Base-by-base conservation (phyloP, 2,797 vertebrate species). In the Oryzias dopingdopingensis region DNA sequence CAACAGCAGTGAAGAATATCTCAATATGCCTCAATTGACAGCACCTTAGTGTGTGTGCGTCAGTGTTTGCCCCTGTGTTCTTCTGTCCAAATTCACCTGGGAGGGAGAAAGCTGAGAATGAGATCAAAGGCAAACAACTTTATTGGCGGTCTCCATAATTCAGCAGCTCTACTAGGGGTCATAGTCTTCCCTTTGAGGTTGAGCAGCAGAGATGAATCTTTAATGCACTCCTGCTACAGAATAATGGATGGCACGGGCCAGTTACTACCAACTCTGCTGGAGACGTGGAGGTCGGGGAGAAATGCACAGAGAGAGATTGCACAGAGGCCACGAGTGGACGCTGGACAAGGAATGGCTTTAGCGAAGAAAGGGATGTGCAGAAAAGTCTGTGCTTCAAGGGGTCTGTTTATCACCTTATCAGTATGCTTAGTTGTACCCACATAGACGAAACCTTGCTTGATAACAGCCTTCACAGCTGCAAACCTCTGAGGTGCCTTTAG, bases 41-140 rank as follows among this genome's bases (percentile, higher is more conserved):
- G 50, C 54, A n/a, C 53, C 61, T 68, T 71, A 49, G 52, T 42
- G 56, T 51, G 49, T 56, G 44, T 47, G 47, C 24, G 59, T 58
- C 14, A 62, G 50, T 16, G 29, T 62, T 64, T 62, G 61, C 69
- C 62, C 55, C 14, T 71, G 77, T 71, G 76, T 74, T 81, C 77
- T 80, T 63, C 61, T 76, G 76, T 74, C 76, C 73, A 76, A 65
- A 10, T 76, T 85, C 79, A 82, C 79, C 72, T 81, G 75, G 74
- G 77, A 86, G 77, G 63, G 78, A 73, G 71, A 78, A 74, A 73
- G 68, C 76, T 72, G 72, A 79, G 80, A 87, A 88, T 86, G 74
- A 88, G 83, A 91, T 91, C 87, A 91, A 90, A 92, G 88, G 79
- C 84, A 89, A 91, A 90, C 87, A 90, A 85, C 85, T 90, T 88